Base-by-base conservation (phyloP, 2,888 invertebrate genomes). In the Macrosiphum euphorbiae region DNA sequence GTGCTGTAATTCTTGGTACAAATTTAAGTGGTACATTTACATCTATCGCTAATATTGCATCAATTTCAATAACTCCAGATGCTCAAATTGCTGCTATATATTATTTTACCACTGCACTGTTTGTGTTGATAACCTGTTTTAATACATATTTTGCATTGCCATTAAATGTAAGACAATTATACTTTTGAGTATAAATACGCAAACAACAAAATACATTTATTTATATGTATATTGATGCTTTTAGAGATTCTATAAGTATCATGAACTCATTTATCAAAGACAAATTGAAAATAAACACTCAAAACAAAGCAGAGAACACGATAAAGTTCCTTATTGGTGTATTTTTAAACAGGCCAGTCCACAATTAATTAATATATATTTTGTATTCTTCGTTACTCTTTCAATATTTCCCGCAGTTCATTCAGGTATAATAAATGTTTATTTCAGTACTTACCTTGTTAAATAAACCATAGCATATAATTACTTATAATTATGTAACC, bases 121-220 rank as follows among this genome's bases (percentile, higher is more conserved):
- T 99, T 95, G 97, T 99, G 92, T 96, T 99, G 86, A 96, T 99
- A 88, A 96, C 98, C 3, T 99, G 99, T 95, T 98, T 99, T 95
- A 99, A 99, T 96, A 98, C 99, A 0, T 99, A 99, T 96, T 99
- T 99, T 96, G 98, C 98, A 35, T 96, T 99, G 95, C 99, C 99
- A 13, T 96, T 99, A 93, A 98, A 98, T 96, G 99, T 99, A 96
- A 98, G 98, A 97, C 95, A 94, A 61, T 28, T 58, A 88, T 47
- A 58, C 91, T 94, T 61, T 35, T 26, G 3, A 61, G 78, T 88
- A 58, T 50, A 28, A 61, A 55, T 91, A 35, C n/a, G 35, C 7
- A 47, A 28, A 41, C 50, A 50, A 50, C n/a, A 28, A 67, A 86
- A 89, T n/a, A 50, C 78, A 85, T 67, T 52, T 67, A 28, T 87